Base-by-base conservation (phyloP, 2,888 invertebrate genomes). In the Platycnemis pennipes region DNA sequence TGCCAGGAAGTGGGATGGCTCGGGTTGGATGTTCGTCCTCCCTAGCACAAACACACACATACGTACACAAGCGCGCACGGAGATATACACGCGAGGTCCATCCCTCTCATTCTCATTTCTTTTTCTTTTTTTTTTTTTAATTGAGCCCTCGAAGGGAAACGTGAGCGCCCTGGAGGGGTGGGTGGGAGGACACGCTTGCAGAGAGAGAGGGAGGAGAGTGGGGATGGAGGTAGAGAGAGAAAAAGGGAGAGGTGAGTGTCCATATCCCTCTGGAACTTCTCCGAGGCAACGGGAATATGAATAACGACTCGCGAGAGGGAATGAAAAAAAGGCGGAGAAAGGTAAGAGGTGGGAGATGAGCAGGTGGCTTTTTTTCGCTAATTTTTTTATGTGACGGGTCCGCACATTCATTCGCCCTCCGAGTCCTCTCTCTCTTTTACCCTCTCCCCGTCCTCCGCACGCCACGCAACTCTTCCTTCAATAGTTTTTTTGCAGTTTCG, bases 141-240 rank as follows among this genome's bases (percentile, higher is more conserved):
- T 91, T 91, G 91, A 91, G 63, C 45, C 44, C 91, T 91, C 63
- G 44, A 69, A 91, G 44, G 44, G 91, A 63, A 53, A 22, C 88
- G 37, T 53, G 88, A 89, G 88, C 26, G 19, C 11, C 22, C 16
- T 13, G 37, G 88, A 88, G 37, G 26, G 26, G 77, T n/a, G 31
- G 37, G 77, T 8, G 63, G 63, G 7, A 26, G 63, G 26, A 63
- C 7, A n/a, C 26, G 63, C 8, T 19, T 53, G 53, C 19, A 8
- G 63, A 2, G n/a, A 26, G 26, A 63, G n/a, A 63, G 26, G 26
- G n/a, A 1, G n/a, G 63, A n/a, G 19, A 16, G 63, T 31, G 31
- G 31, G 31, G 2, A 1, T 8, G 69, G 4, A 4, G 31, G 69
- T 49, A 13, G 5, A 13, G 31, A 8, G 31, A 11, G 37, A 77